Conservation (phyloP, 2,797 vertebrate genomes). For the Bryconaethiops microstoma region DNA sequence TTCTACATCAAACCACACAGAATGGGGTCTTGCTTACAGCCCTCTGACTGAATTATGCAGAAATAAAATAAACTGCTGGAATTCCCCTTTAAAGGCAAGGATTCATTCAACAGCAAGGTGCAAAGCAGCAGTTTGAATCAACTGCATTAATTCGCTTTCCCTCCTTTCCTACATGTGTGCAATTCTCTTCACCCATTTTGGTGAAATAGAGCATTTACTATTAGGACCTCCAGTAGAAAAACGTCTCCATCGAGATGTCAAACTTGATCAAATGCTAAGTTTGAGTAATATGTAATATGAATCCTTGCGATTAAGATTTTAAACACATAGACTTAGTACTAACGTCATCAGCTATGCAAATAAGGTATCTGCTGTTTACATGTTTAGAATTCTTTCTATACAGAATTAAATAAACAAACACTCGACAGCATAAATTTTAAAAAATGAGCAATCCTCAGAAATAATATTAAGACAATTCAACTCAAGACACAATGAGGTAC, state of each 20-base stretch:
- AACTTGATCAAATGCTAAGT: background rate
- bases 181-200: background rate
- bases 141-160: background rate
- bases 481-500: constrained; percentile 33
- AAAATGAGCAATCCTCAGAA: background rate
- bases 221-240: background rate
- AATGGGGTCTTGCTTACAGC: too few relatives aligned
- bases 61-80: too few relatives aligned
- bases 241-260: background rate
- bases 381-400: constrained; percentile 15
- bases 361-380: constrained; percentile 8
- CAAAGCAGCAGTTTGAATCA: background rate
- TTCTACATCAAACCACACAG: too few relatives aligned
- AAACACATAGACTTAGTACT: background rate
- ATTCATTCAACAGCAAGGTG: constrained; percentile 30
- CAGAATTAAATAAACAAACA: constrained; percentile 57
- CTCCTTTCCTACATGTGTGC: background rate
- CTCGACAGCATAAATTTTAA: constrained; percentile 38
- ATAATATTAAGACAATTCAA: constrained; percentile 37
- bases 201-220: background rate
- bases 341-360: background rate
- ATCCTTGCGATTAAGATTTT: background rate
- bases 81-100: background rate
- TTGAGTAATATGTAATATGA: background rate
- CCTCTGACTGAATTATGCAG: too few relatives aligned